These are phyloP conservation scores for Cephus rjabovi DNA, from an alignment of 2,888 invertebrate genomes.

Conservation along the genomic window DNA sequence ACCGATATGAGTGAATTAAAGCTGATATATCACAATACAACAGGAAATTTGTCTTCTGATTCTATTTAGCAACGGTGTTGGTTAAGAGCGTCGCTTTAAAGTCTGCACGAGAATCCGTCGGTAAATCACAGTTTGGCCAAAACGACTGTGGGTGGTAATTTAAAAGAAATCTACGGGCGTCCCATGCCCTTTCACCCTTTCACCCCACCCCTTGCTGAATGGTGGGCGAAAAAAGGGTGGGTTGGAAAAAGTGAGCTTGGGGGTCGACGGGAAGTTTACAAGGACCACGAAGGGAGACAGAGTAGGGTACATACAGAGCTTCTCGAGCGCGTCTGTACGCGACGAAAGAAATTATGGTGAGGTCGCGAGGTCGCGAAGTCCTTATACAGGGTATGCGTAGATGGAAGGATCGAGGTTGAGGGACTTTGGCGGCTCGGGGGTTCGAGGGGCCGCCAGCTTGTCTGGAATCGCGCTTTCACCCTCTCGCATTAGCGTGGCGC, in stretches of 20 bases:
- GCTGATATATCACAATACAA: too few species aligned
- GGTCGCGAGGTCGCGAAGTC: not conserved
- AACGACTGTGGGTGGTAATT: constrained; percentile 1
- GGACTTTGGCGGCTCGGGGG: not conserved
- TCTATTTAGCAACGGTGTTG: too few species aligned
- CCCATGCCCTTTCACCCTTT: not conserved
- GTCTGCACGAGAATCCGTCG: too few species aligned
- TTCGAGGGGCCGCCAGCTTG: not conserved
- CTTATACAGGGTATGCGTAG: not conserved
- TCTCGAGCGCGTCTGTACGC: not conserved
- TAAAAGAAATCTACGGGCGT: constrained; percentile 1
- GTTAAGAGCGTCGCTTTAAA: too few species aligned
- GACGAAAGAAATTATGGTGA: not conserved
- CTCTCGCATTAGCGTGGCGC: not conserved
- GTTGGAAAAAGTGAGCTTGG: not conserved
- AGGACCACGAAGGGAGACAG: not conserved
- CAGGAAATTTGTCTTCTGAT: too few species aligned
- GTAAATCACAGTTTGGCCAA: too few species aligned
- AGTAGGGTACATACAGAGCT: not conserved
- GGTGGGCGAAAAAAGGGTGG: not conserved
- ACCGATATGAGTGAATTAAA: too few species aligned
- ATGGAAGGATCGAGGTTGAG: not conserved
- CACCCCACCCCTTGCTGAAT: not conserved
- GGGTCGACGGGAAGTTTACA: not conserved
- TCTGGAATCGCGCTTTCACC: constrained; percentile 2